Evolutionary conservation across 2,113 vertebrate species (phyloP).

Genomic region (Lagopus leucura): DNA sequence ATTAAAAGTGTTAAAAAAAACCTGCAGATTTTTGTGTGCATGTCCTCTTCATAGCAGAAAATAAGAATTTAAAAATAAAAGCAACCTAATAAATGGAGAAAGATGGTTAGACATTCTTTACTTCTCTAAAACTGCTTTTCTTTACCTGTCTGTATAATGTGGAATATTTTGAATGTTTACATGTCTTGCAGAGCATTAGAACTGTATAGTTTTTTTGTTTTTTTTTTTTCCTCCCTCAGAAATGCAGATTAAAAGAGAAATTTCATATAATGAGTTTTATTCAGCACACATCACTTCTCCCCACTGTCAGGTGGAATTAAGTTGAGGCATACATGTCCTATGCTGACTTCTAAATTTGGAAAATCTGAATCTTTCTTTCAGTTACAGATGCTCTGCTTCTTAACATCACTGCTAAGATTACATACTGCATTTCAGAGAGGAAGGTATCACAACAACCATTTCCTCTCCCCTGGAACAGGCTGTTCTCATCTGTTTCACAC

Average conservation of each 20-base stretch:
- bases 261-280: neutral
- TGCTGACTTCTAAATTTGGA: conserved; percentile 29
- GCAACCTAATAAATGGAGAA: neutral
- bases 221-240: neutral
- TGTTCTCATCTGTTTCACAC: neutral
- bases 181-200: neutral
- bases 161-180: neutral
- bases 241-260: neutral
- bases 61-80: neutral
- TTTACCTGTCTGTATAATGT: neutral
- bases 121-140: neutral
- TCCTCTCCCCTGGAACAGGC: neutral
- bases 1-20: neutral
- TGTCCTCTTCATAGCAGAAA: neutral
- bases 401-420: neutral
- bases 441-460: conserved; percentile 13
- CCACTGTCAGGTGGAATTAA: conserved; percentile 45
- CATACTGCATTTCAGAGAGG: neutral
- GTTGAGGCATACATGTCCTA: conserved; percentile 18
- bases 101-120: neutral
- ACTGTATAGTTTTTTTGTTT: neutral
- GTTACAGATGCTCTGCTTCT: neutral
- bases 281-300: conserved; percentile 27
- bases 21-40: neutral
- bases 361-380: conserved; percentile 10